Percentiles rank a stretch among this genome's conserved stretches.
Evolutionary conservation across 2,888 invertebrate genomes (phyloP).

Genomic region (Drosophila villosipedis): DNA sequence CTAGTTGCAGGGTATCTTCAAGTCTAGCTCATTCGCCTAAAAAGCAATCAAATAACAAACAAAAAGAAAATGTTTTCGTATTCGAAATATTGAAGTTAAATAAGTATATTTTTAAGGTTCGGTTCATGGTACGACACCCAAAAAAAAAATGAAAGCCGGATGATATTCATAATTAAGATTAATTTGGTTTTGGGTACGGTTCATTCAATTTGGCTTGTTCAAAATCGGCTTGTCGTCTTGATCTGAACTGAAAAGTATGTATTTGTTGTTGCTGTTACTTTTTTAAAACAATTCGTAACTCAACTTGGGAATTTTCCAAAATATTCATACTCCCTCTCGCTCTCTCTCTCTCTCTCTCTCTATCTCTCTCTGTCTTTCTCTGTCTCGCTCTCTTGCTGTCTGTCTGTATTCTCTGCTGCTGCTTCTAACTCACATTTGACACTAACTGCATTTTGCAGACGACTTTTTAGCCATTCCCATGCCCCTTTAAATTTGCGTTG

Average conservation of each 20-base stretch:
- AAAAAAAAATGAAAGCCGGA: neutral
- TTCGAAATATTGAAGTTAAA: neutral
- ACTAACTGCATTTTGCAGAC: conserved; percentile 71
- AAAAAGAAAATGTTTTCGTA: neutral
- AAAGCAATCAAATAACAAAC: neutral
- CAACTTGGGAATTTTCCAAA: conserved; percentile 37
- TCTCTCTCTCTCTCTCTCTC: neutral
- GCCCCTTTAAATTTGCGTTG: conserved; percentile 18
- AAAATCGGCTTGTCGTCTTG: neutral
- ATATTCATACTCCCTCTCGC: neutral
- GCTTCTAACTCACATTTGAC: conserved; percentile 62
- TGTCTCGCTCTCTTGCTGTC: conserved; percentile 5
- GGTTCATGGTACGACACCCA: too few relatives aligned
- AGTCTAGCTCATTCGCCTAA: neutral
- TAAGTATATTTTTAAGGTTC: neutral
- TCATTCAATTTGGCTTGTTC: neutral
- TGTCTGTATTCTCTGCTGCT: conserved; percentile 19
- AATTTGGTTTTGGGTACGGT: neutral
- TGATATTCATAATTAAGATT: neutral
- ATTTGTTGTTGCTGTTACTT: conserved; percentile 3
- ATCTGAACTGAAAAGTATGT: neutral
- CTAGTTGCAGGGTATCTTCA: too few relatives aligned
- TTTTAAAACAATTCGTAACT: conserved; percentile 36
- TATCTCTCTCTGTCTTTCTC: neutral
- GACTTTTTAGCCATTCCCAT: conserved; percentile 33